Evolutionary conservation across 1,140 invertebrate genomes (phyloP), one percentile per base, ranked within the genome.

Genomic region (Bilobella aurantiaca): DNA sequence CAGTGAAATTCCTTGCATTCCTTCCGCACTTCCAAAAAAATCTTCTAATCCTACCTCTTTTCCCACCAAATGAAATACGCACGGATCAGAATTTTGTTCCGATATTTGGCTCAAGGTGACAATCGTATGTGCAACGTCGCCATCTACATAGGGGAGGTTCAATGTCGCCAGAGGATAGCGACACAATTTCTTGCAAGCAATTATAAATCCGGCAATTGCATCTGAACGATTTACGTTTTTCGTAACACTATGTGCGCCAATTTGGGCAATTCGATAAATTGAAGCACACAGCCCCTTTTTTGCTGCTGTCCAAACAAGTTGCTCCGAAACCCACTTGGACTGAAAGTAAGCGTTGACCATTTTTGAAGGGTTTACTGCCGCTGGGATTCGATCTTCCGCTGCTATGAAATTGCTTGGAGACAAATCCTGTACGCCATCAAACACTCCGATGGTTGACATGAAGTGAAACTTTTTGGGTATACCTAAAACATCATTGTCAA

Each of bases 371-470:
- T 53, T 23, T 23, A 53, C 49, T 12, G 5, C 12, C 21, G 12
- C 3, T 5, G 49, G 49, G 25, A 53, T 53, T 12, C 12, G 12
- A 23, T 12, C 14, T 23, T 53, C 49, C 21, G 14, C 21, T 53
- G 49, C 49, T 5, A 14, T 23, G 21, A 14, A 53, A 5, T 12
- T 14, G 12, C 23, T 25, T 58, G 23, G 8, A 5, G 23, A 14
- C 57, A 14, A 29, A 28, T 12, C 23, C 57, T 29, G 16, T 58
- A 58, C 49, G 5, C 49, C 49, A 53, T 53, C 49, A 23, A 58
- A 58, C 12, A 58, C 57, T 8, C 57, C 57, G 16, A 58, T 28
- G 12, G 57, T 58, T 28, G 57, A 58, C 25, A 58, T 31, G 57
- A 12, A 58, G 28, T 58, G 57, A 3, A 58, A 30, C 16, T 29